Conservation (phyloP, 2,888 invertebrate genomes). For the Apomyelois bistriatella region DNA sequence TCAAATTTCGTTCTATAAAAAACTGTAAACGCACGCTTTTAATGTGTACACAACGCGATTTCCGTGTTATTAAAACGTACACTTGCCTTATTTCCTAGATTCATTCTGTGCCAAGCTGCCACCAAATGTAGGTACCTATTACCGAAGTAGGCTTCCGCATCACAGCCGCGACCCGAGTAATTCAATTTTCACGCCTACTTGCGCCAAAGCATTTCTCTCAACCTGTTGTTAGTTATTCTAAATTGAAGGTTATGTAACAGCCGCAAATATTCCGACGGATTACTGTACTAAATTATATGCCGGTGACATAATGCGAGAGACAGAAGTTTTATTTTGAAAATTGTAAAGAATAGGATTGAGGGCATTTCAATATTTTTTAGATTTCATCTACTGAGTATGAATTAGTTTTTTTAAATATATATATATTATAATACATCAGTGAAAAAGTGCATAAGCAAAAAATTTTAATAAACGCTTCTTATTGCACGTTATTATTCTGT, state of each 20-base stretch:
- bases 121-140: slow-evolving; percentile 1
- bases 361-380: no score
- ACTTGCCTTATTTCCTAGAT: slow-evolving; percentile 1
- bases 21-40: background rate
- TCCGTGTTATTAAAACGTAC: slow-evolving; percentile 8
- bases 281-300: slow-evolving; percentile 21
- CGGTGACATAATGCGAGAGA: slow-evolving; percentile 19
- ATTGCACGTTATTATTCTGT: no score
- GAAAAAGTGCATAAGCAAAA: no score
- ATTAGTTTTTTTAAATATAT: no score
- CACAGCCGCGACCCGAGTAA: slow-evolving; percentile 44
- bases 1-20: slow-evolving; percentile 1
- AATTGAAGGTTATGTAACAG: slow-evolving; percentile 45
- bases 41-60: slow-evolving; percentile 1
- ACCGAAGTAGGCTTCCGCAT: slow-evolving; percentile 23
- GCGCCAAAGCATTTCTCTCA: slow-evolving; percentile 47
- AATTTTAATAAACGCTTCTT: no score
- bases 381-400: no score
- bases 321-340: background rate
- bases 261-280: slow-evolving; percentile 29
- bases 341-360: background rate
- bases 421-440: no score
- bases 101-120: slow-evolving; percentile 5
- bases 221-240: slow-evolving; percentile 53
- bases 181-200: slow-evolving; percentile 56